These are phyloP conservation scores for Heptranchias perlo DNA, from an alignment of 2,113 vertebrate genomes.

Conservation along the genomic window DNA sequence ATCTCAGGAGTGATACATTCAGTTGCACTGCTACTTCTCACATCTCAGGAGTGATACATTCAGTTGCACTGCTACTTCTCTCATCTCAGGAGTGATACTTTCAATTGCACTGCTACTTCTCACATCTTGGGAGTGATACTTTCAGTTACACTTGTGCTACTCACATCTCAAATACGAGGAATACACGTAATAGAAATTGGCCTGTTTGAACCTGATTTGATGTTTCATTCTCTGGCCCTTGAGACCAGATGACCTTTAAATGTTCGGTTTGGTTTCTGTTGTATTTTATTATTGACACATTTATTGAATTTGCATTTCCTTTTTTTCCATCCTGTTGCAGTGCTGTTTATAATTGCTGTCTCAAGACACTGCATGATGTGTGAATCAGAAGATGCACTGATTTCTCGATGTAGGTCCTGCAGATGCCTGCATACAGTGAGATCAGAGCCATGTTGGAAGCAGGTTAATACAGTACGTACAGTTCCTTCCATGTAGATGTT, in stretches of 20 bases:
- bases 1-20: no score
- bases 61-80: no score
- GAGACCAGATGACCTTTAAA: neutral
- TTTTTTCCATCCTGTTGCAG: neutral
- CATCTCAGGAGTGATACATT: no score
- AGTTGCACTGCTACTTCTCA: neutral
- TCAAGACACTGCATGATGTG: neutral
- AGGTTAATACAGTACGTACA: no score
- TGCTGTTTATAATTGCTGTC: neutral
- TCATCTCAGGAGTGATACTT: no score
- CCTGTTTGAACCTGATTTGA: neutral
- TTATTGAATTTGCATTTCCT: neutral
- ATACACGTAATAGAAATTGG: neutral
- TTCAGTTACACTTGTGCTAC: neutral
- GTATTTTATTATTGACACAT: neutral
- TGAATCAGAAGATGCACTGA: neutral
- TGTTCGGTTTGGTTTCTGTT: neutral
- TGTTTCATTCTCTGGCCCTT: neutral
- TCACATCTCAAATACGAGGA: neutral
- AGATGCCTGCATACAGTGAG: neutral
- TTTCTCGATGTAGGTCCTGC: neutral
- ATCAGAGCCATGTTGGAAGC: neutral
- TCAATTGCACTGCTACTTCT: no score
- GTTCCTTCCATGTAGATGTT: neutral
- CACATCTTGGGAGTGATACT: no score